A percentile compares a stretch with the other conserved stretches of the same genome.
phyloP scores from a whole-genome alignment of 2,797 vertebrate species.

The Enteromius thamalakanensis region DNA sequence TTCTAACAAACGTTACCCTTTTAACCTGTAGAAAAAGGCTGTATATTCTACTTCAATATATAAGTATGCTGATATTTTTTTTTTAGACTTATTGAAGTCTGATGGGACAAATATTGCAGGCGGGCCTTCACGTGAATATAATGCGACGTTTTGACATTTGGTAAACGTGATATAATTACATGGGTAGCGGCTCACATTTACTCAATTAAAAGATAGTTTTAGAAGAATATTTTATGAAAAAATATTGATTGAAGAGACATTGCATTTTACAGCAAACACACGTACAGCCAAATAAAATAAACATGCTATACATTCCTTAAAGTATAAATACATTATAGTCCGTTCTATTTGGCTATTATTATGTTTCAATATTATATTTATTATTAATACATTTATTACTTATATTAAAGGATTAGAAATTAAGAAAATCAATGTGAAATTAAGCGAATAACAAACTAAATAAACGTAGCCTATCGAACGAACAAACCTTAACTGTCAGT shows the following conservation, averaged over 20 bases:
- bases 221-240: neutral
- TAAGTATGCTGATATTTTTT: neutral
- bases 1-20: neutral
- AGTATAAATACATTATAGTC: neutral
- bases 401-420: neutral
- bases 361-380: neutral
- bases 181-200: neutral
- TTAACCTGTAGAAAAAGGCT: neutral
- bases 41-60: neutral
- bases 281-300: neutral
- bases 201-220: neutral
- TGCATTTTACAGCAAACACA: neutral
- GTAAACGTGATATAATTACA: neutral
- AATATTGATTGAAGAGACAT: neutral
- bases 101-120: neutral
- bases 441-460: neutral
- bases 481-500: neutral
- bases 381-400: neutral
- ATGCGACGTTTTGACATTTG: neutral
- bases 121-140: constrained; percentile 37
- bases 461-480: neutral
- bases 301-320: neutral
- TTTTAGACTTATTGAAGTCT: neutral
- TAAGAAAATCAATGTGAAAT: neutral
- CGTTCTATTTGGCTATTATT: neutral